Base-by-base conservation (phyloP, 2,113 vertebrate genomes). In the Galeopterus variegatus region DNA sequence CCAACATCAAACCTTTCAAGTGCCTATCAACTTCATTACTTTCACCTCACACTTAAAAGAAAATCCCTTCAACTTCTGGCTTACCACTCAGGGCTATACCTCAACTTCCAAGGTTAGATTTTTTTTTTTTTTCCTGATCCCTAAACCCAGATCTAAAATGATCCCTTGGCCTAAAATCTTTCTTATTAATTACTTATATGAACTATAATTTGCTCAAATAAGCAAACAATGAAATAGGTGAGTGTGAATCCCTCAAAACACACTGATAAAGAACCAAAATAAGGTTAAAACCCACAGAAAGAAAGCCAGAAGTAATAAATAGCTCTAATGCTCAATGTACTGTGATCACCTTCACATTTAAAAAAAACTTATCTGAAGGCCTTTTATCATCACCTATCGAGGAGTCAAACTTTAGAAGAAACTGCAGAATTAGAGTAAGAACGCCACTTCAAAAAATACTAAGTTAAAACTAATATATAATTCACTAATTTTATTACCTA, bases 151-250 rank as follows among this genome's bases (percentile, higher is more conserved):
- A 84, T 79, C 52, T 69, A 94, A 96, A 91, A 80, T 93, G 33
- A 95, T 54, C 26, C 23, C 54, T 97, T 90, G 10, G 13, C 79
- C 86, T 88, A 93, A 94, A 97, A 96, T 80, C 70, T 90, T 94
- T 90, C 41, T 73, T 80, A 94, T 18, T 23, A 90, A 69, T 65
- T 82, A 88, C 15, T 60, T 93, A 91, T 13, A 85, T 93, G 23
- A 79, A 65, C 26, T 93, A 92, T 93, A 90, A 95, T 92, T 89
- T 95, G 65, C 86, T 82, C 18, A 96, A 96, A 89, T 86, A 90
- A n/a, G 65, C 56, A 88, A 67, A 70, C 17, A 90, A 36, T 60
- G 15, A 85, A 89, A 62, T 67, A 89, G 31, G 8, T 85, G 21
- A 89, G 65, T 92, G 26, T 76, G 58, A 94, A 92, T 92, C 31